Evolutionary conservation across 1,140 invertebrate species (phyloP).

Genomic region (Holotrichia oblita): DNA sequence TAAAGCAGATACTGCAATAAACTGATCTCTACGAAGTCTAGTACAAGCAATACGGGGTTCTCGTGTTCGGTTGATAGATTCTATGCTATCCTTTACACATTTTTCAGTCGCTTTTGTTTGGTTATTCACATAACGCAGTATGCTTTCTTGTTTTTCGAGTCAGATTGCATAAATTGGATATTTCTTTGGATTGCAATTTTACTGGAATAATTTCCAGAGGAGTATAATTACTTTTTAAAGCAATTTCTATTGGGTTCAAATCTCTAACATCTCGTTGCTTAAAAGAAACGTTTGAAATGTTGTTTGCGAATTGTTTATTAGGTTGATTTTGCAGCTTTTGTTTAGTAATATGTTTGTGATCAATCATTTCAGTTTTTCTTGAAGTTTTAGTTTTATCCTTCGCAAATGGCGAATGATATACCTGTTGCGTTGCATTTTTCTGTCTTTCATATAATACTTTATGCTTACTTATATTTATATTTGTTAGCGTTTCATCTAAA

Average conservation of each 20-base stretch:
- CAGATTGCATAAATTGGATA: conserved; percentile 44
- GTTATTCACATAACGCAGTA: conserved; percentile 52
- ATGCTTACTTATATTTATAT: neutral
- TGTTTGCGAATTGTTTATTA: neutral
- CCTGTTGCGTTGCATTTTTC: neutral
- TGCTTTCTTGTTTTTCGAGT: conserved; percentile 53
- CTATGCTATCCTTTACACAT: neutral
- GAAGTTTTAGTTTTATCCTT: neutral
- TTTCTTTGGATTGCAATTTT: conserved; percentile 14
- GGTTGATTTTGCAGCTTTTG: neutral
- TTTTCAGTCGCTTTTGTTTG: conserved; percentile 31
- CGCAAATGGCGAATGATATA: neutral
- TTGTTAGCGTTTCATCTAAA: conserved; percentile 37
- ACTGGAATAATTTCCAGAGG: conserved; percentile 43
- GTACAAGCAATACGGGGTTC: conserved; percentile 54
- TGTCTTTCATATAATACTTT: conserved; percentile 1
- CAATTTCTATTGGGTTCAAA: conserved; percentile 42
- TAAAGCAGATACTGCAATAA: conserved; percentile 51
- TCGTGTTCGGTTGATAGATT: neutral
- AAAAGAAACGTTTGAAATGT: neutral
- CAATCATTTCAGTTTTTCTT: neutral
- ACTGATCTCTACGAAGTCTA: conserved; percentile 51
- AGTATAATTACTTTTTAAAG: too few species aligned
- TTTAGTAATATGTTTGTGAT: neutral
- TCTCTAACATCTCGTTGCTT: neutral